A percentile compares a stretch with the other conserved stretches of the same genome.
Conservation (phyloP, 2,797 vertebrate species). For the Benthosema pterotum region DNA sequence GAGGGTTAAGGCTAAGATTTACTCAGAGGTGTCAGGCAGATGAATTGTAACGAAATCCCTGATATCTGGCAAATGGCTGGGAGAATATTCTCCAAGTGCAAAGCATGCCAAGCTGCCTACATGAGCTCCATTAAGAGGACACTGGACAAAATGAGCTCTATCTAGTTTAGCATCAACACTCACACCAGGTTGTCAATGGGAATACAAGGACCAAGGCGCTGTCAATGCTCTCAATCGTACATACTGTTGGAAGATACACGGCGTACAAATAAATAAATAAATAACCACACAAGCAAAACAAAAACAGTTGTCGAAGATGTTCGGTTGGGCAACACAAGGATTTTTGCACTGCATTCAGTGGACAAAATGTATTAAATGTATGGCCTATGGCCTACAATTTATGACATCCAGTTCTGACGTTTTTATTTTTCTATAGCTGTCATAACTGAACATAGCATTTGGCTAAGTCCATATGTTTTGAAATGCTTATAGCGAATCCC, state of each 20-base stretch:
- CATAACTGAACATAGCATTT: slow-evolving; percentile 52
- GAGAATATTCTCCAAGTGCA: slow-evolving; percentile 76
- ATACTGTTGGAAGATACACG: slow-evolving; percentile 67
- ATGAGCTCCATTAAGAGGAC: slow-evolving; percentile 62
- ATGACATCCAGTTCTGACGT: slow-evolving; percentile 31
- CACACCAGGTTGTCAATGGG: slow-evolving; percentile 14
- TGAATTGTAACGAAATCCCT: slow-evolving; percentile 83
- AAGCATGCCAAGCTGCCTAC: slow-evolving; percentile 79
- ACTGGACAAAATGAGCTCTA: slow-evolving; percentile 58
- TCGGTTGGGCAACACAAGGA: slow-evolving; percentile 34
- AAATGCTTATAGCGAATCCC: slow-evolving; percentile 51
- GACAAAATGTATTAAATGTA: slow-evolving; percentile 42
- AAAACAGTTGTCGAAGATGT: slow-evolving; percentile 34
- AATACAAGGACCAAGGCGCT: slow-evolving; percentile 49
- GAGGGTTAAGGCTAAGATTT: slow-evolving; percentile 83
- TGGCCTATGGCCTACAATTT: slow-evolving; percentile 47
- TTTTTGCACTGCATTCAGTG: slow-evolving; percentile 50
- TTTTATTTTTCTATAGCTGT: slow-evolving; percentile 51
- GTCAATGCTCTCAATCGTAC: slow-evolving; percentile 51
- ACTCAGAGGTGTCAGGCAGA: slow-evolving; percentile 76
- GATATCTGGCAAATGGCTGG: slow-evolving; percentile 82
- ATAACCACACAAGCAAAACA: slow-evolving; percentile 61
- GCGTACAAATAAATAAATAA: slow-evolving; percentile 73
- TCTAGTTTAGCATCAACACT: slow-evolving; percentile 43
- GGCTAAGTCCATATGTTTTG: slow-evolving; percentile 51